Evolutionary conservation across 2,888 invertebrate genomes (phyloP).

Genomic region (Tetranychus truncatus): DNA sequence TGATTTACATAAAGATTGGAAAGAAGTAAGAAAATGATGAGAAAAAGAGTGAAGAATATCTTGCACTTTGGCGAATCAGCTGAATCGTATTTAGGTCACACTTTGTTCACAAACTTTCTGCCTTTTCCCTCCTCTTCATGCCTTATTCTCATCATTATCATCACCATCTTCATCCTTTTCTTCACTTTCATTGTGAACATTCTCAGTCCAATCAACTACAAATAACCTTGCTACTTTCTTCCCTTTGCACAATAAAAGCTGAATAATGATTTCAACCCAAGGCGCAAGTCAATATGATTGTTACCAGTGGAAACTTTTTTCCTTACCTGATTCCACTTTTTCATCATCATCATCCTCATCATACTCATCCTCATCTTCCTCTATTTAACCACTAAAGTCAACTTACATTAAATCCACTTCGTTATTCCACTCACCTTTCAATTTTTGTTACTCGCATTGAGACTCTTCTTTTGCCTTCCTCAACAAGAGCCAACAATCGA

Average conservation of each 20-base stretch:
- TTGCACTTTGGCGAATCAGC: neutral
- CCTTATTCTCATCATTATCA: conserved; percentile 4
- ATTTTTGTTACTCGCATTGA: neutral
- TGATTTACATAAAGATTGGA: neutral
- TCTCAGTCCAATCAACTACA: neutral
- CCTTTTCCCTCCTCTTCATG: neutral
- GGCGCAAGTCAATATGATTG: neutral
- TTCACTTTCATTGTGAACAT: neutral
- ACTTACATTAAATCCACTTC: neutral
- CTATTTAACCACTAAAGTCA: neutral
- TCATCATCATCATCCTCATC: neutral
- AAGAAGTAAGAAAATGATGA: neutral
- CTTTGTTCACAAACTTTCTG: neutral
- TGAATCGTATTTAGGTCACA: neutral
- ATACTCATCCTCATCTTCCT: neutral
- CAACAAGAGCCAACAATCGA: no score
- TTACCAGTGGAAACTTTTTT: neutral
- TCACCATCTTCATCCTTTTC: conserved; percentile 6
- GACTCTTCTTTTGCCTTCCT: neutral
- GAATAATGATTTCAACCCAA: neutral
- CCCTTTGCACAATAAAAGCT: neutral
- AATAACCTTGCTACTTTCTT: neutral
- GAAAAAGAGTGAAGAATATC: neutral
- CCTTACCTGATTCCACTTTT: neutral
- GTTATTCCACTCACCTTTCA: neutral